Evolutionary conservation across 2,113 vertebrate genomes (phyloP), one percentile per base, ranked within the genome.

Genomic region (Pachyramphus minor): DNA sequence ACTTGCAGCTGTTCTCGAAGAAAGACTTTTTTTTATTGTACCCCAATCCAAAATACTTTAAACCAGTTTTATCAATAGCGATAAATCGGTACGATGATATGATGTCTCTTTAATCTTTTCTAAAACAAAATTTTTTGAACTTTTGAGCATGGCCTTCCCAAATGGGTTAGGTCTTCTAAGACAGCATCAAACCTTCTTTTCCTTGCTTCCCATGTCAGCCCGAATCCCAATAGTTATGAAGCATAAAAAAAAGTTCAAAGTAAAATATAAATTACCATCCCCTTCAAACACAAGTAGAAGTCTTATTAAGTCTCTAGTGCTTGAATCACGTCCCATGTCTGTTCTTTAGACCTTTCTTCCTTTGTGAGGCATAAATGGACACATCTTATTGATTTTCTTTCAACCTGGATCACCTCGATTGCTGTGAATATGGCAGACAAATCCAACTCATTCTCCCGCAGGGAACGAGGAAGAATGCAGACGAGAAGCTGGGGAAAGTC

Each of bases 301-400:
- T 98, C 98, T 98, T 97, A 98, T 98, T 98, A 98, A 99, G 98
- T 98, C 97, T 98, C 97, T 96, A 90, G 97, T 96, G 97, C 98
- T 98, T 98, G 97, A 98, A 98, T 98, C 98, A 98, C 97, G 96
- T 98, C 97, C 98, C 98, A 98, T 98, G 97, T 97, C 97, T 98
- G 97, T 98, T 97, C 97, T 98, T 98, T 97, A 98, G 98, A 98
- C 98, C 98, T 98, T 98, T 98, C 98, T 98, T 98, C 97, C 98
- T 98, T 98, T 98, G 97, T 98, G 98, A 98, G 97, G 98, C 98
- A 99, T 98, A 99, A 99, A 99, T 99, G 98, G 99, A 99, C 98
- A 99, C 98, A 98, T 98, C 98, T 98, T 98, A 99, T 99, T 99
- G 99, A 99, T 99, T 99, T 99, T 98, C 98, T 99, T 99, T 99